phyloP scores from a whole-genome alignment of 2,113 vertebrate genomes.

The Odontesthes bonariensis region DNA sequence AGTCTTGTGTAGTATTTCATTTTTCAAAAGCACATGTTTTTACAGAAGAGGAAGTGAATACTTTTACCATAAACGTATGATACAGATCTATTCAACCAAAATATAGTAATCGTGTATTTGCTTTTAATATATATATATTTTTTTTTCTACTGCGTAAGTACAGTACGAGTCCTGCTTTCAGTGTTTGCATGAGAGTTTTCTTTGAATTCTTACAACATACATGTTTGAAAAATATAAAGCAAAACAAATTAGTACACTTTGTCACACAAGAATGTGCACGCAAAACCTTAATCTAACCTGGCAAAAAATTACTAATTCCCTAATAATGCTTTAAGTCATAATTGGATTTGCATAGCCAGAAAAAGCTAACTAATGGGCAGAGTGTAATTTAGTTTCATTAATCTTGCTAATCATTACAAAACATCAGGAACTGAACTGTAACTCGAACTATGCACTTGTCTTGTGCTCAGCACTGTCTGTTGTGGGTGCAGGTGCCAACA shows the following conservation, averaged over 20 bases:
- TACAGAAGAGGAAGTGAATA: slow-evolving; percentile 71
- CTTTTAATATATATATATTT: slow-evolving; percentile 68
- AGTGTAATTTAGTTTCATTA: slow-evolving; percentile 76
- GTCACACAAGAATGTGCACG: slow-evolving; percentile 57
- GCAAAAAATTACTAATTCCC: slow-evolving; percentile 46
- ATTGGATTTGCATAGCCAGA: slow-evolving; percentile 79
- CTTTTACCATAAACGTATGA: slow-evolving; percentile 68
- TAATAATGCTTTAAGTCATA: slow-evolving; percentile 71
- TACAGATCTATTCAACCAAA: slow-evolving; percentile 68
- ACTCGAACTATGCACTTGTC: slow-evolving; percentile 57
- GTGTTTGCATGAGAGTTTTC: slow-evolving; percentile 69
- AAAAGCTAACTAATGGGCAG: slow-evolving; percentile 66
- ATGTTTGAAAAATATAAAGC: slow-evolving; percentile 73
- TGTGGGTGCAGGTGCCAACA: slow-evolving; percentile 44
- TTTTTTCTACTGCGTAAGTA: slow-evolving; percentile 75
- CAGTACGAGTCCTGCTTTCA: slow-evolving; percentile 76
- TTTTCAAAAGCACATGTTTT: slow-evolving; percentile 67
- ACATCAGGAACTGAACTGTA: slow-evolving; percentile 57
- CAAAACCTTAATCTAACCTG: slow-evolving; percentile 58
- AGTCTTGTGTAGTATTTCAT: slow-evolving; percentile 71
- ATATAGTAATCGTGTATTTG: slow-evolving; percentile 73
- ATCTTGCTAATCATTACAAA: slow-evolving; percentile 72
- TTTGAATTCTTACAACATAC: slow-evolving; percentile 78
- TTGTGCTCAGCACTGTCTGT: slow-evolving; percentile 68
- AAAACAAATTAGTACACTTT: slow-evolving; percentile 77